Conservation (phyloP, 2,113 vertebrate genomes). For the Ciconia stormi region DNA sequence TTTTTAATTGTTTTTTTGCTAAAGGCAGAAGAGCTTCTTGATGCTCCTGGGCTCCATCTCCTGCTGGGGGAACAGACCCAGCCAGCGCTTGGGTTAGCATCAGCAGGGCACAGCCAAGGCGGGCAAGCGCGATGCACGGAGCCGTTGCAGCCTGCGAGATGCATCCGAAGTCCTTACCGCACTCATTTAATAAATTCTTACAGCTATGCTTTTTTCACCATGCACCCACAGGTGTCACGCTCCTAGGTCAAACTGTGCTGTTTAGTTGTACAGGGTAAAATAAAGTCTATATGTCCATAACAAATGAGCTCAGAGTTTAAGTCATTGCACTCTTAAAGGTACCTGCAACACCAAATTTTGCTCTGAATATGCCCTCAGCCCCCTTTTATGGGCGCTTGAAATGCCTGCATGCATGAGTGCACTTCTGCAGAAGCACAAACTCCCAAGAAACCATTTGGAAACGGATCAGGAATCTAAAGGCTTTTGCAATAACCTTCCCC, state of each 20-base stretch:
- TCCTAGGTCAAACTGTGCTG: neutral
- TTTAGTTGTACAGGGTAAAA: neutral
- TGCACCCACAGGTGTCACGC: rapidly evolving
- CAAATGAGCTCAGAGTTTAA: neutral
- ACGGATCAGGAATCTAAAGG: neutral
- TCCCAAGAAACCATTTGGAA: neutral
- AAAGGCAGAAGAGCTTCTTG: neutral
- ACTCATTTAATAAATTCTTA: rapidly evolving
- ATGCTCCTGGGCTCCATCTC: neutral
- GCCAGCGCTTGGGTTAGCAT: rapidly evolving
- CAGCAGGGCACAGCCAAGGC: neutral
- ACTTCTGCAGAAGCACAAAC: neutral
- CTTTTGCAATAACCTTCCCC: neutral
- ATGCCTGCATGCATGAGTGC: too few relatives aligned
- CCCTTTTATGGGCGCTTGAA: neutral
- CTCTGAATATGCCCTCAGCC: neutral
- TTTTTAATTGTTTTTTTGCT: neutral
- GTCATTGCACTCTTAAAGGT: neutral
- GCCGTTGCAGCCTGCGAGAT: neutral
- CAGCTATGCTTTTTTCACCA: rapidly evolving
- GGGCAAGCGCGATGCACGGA: rapidly evolving
- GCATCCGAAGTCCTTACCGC: rapidly evolving
- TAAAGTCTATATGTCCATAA: rapidly evolving
- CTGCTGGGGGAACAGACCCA: rapidly evolving
- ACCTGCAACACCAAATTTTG: neutral